Conservation (phyloP, 1,140 invertebrate genomes). For the Gryon sp. region DNA sequence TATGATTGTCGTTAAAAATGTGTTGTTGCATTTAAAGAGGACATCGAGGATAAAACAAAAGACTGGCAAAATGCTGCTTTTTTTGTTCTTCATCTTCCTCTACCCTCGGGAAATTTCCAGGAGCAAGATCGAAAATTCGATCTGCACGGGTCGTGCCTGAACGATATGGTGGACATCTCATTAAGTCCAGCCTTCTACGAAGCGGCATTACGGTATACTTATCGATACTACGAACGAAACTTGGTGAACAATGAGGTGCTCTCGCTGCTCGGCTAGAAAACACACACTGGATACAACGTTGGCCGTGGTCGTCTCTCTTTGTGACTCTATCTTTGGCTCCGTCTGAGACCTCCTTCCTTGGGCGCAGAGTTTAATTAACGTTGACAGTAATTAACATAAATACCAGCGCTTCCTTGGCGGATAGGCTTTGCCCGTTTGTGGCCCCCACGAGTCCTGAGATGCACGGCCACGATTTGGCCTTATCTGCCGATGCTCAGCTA, state of each 20-base stretch:
- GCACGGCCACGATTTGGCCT: conserved; percentile 63
- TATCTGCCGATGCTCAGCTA: conserved; percentile 72
- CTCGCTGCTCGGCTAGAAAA: conserved; percentile 59
- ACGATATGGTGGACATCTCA: conserved; percentile 62
- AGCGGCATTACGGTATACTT: conserved; percentile 67
- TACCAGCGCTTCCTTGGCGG: conserved; percentile 73
- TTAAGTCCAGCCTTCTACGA: conserved; percentile 66
- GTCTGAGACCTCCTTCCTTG: conserved; percentile 24
- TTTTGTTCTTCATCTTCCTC: no score
- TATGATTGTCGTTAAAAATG: no score
- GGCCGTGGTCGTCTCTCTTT: conserved; percentile 36
- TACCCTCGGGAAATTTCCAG: conserved; percentile 28
- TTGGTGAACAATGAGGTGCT: conserved; percentile 60
- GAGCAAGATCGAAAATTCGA: conserved; percentile 42
- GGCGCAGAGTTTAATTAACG: conserved; percentile 75
- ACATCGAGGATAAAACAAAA: no score
- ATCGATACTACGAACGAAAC: conserved; percentile 70
- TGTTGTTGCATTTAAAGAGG: no score
- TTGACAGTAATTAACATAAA: conserved; percentile 79
- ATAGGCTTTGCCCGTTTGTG: conserved; percentile 39
- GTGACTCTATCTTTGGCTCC: conserved; percentile 3
- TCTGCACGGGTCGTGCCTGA: conserved; percentile 39
- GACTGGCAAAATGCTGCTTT: neutral
- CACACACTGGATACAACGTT: conserved; percentile 41
- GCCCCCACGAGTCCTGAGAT: conserved; percentile 58